A percentile compares a stretch with the other conserved stretches of the same genome.
Conservation (phyloP, 2,888 invertebrate genomes). For the Gibbula magus region DNA sequence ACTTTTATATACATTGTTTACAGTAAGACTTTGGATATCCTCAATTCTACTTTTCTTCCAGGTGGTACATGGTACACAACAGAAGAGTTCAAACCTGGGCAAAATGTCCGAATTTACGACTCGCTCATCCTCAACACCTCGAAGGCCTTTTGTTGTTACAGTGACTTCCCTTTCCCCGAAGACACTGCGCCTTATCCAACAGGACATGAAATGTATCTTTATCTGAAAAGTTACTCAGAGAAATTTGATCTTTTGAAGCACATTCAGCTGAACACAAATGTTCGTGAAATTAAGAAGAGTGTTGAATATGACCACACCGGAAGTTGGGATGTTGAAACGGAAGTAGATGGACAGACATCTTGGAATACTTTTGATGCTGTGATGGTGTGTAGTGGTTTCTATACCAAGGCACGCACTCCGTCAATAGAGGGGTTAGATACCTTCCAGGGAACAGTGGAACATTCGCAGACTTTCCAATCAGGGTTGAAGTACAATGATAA, state of each 20-base stretch:
- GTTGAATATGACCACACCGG: constrained; percentile 15
- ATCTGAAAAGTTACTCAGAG: constrained; percentile 55
- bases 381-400: background rate
- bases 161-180: constrained; percentile 46
- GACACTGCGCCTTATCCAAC: constrained; percentile 32
- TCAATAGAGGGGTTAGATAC: background rate
- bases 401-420: background rate
- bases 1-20: no score
- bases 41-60: no score
- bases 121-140: constrained; percentile 74
- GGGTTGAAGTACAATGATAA: background rate
- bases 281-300: background rate
- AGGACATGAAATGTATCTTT: constrained; percentile 24
- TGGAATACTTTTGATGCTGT: background rate
- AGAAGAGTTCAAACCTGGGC: background rate
- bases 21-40: no score
- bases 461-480: background rate
- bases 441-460: constrained; percentile 5
- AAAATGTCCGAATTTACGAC: constrained; percentile 64
- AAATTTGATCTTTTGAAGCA: constrained; percentile 48
- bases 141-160: constrained; percentile 74
- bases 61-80: constrained; percentile 31
- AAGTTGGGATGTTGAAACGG: constrained; percentile 18
- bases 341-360: background rate
- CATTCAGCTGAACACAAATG: constrained; percentile 36